These are phyloP conservation scores for Diplodus puntazzo DNA, from an alignment of 2,797 vertebrate species.

Conservation along the genomic window DNA sequence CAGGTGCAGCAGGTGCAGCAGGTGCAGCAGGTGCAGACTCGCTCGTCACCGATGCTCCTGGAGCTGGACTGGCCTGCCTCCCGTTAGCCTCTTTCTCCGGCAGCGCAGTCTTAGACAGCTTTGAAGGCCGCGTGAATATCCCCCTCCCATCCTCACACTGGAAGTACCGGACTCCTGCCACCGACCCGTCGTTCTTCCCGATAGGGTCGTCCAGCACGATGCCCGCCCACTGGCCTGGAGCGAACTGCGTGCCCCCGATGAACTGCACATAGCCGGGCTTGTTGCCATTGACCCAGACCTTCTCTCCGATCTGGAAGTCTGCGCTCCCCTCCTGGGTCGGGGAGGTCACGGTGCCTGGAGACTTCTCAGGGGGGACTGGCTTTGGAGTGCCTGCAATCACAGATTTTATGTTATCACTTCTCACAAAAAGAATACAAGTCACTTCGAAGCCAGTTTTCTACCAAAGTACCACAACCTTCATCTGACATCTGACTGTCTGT, in stretches of 20 bases:
- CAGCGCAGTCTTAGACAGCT: conserved; percentile 74
- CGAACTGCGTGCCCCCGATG: conserved; percentile 94
- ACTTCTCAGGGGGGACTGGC: conserved; percentile 81
- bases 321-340: conserved; percentile 85
- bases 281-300: conserved; percentile 96
- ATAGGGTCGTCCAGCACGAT: conserved; percentile 94
- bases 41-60: conserved; percentile 2
- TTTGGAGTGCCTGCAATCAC: conserved; percentile 82
- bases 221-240: conserved; percentile 97
- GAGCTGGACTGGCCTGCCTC: conserved; percentile 74
- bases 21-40: conserved; percentile 20
- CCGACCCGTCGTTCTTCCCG: conserved; percentile 97
- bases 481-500: too few relatives aligned
- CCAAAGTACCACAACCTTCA: too few relatives aligned
- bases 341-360: conserved; percentile 61
- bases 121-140: conserved; percentile 87
- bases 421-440: background rate
- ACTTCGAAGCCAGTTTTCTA: background rate
- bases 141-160: conserved; percentile 84
- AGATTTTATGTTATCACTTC: background rate
- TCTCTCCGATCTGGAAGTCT: conserved; percentile 93
- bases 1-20: conserved; percentile 19
- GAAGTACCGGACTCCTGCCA: conserved; percentile 91
- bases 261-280: conserved; percentile 96
- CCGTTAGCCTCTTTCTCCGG: conserved; percentile 90